Percentiles rank a stretch among this genome's conserved stretches.
phyloP scores from a whole-genome alignment of 2,888 invertebrate genomes.

The Pristionchus japonicus region DNA sequence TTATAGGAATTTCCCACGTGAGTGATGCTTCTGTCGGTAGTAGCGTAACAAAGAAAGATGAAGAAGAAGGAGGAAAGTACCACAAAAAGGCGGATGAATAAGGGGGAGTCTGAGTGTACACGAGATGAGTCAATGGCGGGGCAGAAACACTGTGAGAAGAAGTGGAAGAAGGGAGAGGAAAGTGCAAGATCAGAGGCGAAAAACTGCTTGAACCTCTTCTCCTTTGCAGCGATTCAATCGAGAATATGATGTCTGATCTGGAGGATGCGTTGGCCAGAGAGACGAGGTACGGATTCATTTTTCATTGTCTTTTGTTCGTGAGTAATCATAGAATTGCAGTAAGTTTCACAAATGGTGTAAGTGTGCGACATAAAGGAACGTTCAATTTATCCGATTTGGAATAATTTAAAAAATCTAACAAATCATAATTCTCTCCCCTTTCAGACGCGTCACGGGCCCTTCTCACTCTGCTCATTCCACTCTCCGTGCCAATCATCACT shows the following conservation, averaged over 20 bases:
- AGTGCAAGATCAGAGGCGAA: background rate
- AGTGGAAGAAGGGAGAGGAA: background rate
- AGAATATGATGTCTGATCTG: constrained; percentile 71
- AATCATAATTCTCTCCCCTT: background rate
- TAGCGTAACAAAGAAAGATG: background rate
- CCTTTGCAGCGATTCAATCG: constrained; percentile 70
- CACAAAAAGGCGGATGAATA: constrained; percentile 3
- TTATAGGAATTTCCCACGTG: background rate
- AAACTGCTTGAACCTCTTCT: background rate
- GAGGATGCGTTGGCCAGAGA: constrained; percentile 61
- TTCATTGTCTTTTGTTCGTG: background rate
- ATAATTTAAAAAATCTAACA: too few relatives aligned
- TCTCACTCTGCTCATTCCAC: constrained; percentile 32
- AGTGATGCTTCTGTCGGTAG: background rate
- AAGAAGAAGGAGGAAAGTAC: background rate
- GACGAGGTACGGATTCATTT: background rate
- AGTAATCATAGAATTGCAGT: background rate
- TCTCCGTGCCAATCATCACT: background rate
- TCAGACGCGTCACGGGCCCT: background rate
- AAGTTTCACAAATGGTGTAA: background rate
- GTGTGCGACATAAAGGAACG: background rate
- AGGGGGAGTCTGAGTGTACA: background rate
- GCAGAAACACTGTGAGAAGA: constrained; percentile 35
- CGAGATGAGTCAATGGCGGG: background rate
- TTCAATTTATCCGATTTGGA: background rate